phyloP scores from a whole-genome alignment of 2,888 invertebrate genomes.

The Amorpha juglandis region DNA sequence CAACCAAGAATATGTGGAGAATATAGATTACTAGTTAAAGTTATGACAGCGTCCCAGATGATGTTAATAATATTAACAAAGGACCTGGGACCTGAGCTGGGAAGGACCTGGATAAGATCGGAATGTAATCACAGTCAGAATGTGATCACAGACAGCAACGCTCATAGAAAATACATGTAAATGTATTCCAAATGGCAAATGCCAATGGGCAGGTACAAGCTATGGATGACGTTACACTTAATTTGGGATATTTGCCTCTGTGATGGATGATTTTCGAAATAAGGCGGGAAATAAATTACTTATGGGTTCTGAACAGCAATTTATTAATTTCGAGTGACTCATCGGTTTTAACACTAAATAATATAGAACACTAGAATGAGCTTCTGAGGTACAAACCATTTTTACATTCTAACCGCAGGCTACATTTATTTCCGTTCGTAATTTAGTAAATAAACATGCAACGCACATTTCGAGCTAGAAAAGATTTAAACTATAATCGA shows the following conservation, averaged over 20 bases:
- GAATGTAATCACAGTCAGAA: no score
- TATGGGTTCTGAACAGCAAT: not conserved
- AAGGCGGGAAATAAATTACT: not conserved
- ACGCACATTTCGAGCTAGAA: not conserved
- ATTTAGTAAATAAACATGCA: not conserved
- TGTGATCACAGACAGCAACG: no score
- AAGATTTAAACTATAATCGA: not conserved
- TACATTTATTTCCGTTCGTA: not conserved
- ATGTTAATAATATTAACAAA: no score
- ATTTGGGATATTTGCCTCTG: not conserved
- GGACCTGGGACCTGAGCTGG: not conserved
- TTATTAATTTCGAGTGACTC: no score
- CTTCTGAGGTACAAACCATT: no score
- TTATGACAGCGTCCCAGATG: no score
- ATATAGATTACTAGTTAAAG: not conserved
- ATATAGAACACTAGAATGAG: no score
- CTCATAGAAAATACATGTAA: no score
- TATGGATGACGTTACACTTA: not conserved
- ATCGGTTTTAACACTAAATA: no score
- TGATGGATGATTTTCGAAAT: not conserved
- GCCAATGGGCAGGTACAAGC: not conserved
- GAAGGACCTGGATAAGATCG: no score
- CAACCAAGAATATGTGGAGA: not conserved
- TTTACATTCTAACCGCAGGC: not conserved
- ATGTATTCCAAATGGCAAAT: not conserved